phyloP scores from a whole-genome alignment of 2,113 vertebrate species.

The pig (Sus scrofa) region DNA sequence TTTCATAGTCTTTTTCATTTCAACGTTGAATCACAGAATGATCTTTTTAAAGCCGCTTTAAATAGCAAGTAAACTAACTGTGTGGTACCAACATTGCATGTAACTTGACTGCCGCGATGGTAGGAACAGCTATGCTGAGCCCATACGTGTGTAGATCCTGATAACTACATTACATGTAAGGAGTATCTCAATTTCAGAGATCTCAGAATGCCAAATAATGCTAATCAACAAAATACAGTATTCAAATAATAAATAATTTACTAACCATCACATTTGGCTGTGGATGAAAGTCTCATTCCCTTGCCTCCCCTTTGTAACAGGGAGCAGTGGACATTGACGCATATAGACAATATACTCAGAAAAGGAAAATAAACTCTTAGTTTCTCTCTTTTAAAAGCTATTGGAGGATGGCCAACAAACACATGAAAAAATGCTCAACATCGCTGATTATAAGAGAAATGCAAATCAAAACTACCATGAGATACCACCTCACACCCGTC shows the following conservation, averaged over 20 bases:
- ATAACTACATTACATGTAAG: not conserved
- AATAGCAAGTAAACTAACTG: not conserved
- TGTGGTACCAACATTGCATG: not conserved
- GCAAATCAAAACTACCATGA: too few relatives aligned
- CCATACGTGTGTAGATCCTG: not conserved
- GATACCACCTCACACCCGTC: too few relatives aligned
- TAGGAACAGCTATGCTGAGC: not conserved
- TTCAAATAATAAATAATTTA: not conserved
- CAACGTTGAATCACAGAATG: not conserved
- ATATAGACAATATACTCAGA: not conserved
- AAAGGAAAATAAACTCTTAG: not conserved
- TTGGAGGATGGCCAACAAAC: too few relatives aligned
- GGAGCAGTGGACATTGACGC: not conserved
- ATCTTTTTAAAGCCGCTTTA: not conserved
- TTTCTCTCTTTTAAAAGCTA: slow-evolving; percentile 19
- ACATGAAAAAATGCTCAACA: too few relatives aligned
- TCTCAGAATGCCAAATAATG: not conserved
- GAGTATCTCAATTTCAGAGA: not conserved
- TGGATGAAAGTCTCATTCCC: not conserved
- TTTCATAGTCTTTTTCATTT: not conserved
- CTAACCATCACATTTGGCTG: not conserved
- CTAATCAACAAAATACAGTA: not conserved
- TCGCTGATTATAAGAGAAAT: too few relatives aligned
- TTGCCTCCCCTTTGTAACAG: not conserved
- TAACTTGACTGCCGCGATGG: not conserved